Evolutionary conservation across 92 coral and sea anemone species (phyloP), one percentile per base, ranked within the genome.

Genomic region (Galaxea fascicularis): DNA sequence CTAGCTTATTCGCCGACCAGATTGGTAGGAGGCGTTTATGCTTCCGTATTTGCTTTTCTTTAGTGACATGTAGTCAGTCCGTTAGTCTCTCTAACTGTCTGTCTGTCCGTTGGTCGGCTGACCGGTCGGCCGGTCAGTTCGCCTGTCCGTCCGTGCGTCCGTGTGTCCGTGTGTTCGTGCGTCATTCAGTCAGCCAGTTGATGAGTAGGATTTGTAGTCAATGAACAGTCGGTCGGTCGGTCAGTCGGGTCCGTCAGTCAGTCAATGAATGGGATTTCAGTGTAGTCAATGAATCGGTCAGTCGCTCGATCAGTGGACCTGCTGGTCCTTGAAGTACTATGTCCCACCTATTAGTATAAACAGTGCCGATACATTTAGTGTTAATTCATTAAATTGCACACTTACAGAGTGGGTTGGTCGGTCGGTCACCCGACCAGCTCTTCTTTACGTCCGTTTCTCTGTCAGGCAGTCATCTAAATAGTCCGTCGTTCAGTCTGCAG

Each of bases 1-100:
- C 59, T 94, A 41, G 96, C 93, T 4, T 88, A 88, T 67, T 96
- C 94, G 29, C 98, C 98, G 3, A 71, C 94, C 8, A 92, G 76
- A 80, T 84, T 83, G 95, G 98, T 96, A 87, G 51, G 91, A 11
- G 16, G n/a, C 18, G 10, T 9, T 25, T 17, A 6, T 14, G 52
- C 30, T 35, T 10, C 10, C 21, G 10, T 11, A 30, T 31, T 10
- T 10, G 69, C 17, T 64, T 24, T 59, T 4, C 24, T 24, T 64
- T 64, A 24, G 18, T 14, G 17, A 20, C 1, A 17, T 0, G 0
- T 20, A 56, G 17, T 10, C 3, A 25, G 15, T 25, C 31, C 4
- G 31, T 3, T 35, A 2, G 41, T 35, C 41, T 35, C 6, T 2
- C 41, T 35, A 2, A 2, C 41, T 35, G 65, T 10, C 65, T 1